phyloP scores from a whole-genome alignment of 2,113 vertebrate genomes.

The Neogale vison region DNA sequence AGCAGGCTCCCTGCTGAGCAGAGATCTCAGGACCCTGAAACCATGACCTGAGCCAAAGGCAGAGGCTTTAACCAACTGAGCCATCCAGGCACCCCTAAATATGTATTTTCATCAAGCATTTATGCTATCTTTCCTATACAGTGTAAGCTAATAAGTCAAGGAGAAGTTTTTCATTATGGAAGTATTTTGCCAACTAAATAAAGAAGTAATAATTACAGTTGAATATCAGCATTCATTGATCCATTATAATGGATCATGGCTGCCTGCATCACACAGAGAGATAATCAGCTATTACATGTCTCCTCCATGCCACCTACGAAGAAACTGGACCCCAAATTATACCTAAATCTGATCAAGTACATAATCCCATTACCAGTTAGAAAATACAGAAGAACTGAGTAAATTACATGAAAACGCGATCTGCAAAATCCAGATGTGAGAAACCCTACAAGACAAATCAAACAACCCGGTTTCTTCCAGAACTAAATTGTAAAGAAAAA shows the following conservation, averaged over 20 bases:
- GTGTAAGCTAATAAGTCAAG: neutral
- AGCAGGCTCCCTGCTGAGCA: no score
- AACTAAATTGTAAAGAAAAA: neutral
- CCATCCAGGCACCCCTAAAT: neutral
- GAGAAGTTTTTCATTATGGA: neutral
- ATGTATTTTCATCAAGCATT: neutral
- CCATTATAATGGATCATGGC: neutral
- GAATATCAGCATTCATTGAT: neutral
- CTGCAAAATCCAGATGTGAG: neutral
- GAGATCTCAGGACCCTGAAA: no score
- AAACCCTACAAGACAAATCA: neutral
- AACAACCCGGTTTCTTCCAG: neutral
- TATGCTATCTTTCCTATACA: constrained; percentile 1
- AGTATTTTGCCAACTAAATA: neutral
- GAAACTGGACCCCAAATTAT: neutral
- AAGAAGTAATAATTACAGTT: neutral
- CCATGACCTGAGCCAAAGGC: no score
- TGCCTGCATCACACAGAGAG: neutral
- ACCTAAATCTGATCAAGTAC: neutral
- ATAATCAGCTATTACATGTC: neutral
- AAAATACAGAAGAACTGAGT: neutral
- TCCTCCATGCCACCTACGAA: neutral
- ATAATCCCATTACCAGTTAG: neutral
- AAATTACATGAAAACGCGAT: neutral
- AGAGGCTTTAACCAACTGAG: no score